A percentile compares a stretch with the other conserved stretches of the same genome.
Conservation (phyloP, 2,888 invertebrate genomes). For the Mylabris sibirica region DNA sequence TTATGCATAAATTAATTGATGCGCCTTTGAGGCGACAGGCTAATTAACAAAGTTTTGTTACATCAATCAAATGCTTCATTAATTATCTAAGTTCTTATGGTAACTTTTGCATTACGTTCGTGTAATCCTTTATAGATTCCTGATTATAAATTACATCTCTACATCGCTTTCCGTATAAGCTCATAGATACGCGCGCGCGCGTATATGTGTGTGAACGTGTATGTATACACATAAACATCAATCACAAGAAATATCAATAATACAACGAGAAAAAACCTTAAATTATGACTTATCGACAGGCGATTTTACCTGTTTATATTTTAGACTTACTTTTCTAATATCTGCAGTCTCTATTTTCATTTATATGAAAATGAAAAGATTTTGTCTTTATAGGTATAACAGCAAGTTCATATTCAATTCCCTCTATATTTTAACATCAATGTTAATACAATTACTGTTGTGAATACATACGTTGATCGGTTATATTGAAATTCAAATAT, state of each 20-base stretch:
- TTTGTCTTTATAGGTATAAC: conserved; percentile 10
- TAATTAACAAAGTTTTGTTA: conserved; percentile 18
- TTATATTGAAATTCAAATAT: conserved; percentile 13
- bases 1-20: conserved; percentile 7
- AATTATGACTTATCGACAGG: not conserved
- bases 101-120: not conserved
- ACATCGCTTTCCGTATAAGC: not conserved
- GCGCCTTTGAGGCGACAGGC: conserved; percentile 13
- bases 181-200: not conserved
- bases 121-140: conserved; percentile 1
- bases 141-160: conserved; percentile 1
- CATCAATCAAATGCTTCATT: conserved; percentile 17
- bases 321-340: conserved; percentile 12
- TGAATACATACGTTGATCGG: conserved; percentile 1
- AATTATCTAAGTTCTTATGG: conserved; percentile 8
- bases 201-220: too few relatives aligned
- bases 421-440: not conserved
- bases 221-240: too few relatives aligned
- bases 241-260: not conserved
- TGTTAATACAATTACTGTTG: not conserved
- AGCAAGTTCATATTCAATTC: conserved; percentile 11
- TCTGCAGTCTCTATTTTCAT: conserved; percentile 19
- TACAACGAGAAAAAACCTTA: not conserved
- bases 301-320: conserved; percentile 18
- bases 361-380: conserved; percentile 25